Conservation (phyloP, 2,113 vertebrate species). For the Myanophis thanlyinensis region DNA sequence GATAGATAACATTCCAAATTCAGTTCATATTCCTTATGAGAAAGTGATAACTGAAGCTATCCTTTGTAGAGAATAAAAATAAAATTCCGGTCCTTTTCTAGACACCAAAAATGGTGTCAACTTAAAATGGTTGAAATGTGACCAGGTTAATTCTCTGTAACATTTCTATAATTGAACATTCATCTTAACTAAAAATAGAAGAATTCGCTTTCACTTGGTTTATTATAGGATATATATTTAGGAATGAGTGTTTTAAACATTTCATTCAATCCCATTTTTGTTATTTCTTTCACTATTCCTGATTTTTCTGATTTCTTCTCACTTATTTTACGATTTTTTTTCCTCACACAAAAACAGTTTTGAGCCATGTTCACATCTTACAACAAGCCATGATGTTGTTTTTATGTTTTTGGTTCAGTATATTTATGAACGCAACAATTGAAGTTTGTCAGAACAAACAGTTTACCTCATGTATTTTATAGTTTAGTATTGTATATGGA, state of each 20-base stretch:
- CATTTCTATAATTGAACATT: background rate
- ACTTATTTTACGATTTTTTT: background rate
- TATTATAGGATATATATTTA: background rate
- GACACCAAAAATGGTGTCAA: background rate
- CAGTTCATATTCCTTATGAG: conserved; percentile 50
- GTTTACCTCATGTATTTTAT: background rate
- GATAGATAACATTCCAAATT: conserved; percentile 45
- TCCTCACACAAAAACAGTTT: background rate
- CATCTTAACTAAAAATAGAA: background rate
- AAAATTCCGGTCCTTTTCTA: conserved; percentile 23
- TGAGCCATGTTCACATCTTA: background rate
- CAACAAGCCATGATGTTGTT: background rate
- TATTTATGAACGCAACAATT: background rate
- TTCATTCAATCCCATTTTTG: background rate
- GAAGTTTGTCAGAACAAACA: background rate
- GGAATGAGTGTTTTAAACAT: background rate
- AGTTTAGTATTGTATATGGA: background rate
- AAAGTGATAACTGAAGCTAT: conserved; percentile 37
- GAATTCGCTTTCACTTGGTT: background rate
- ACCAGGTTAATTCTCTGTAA: background rate
- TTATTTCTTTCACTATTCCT: background rate
- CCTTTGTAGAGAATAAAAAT: background rate
- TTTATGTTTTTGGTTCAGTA: background rate
- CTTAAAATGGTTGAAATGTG: background rate
- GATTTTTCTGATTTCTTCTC: background rate